Conservation (phyloP, 2,113 vertebrate genomes). For the Phaethornis superciliosus region DNA sequence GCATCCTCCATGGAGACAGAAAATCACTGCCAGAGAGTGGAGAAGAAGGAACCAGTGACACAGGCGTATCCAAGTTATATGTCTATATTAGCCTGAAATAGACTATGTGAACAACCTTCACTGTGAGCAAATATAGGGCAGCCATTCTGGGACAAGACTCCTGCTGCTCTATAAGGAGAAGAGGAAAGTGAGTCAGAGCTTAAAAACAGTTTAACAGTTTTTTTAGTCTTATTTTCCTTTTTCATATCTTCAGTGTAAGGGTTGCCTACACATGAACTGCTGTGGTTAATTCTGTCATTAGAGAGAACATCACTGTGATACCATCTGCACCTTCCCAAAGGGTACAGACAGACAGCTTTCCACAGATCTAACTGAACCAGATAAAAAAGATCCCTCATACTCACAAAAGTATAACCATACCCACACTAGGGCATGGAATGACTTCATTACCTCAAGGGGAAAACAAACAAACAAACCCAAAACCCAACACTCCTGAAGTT, state of each 20-base stretch:
- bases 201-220: constrained; percentile 40
- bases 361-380: background rate
- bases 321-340: background rate
- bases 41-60: background rate
- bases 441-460: background rate
- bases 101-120: constrained; percentile 42
- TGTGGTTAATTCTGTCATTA: background rate
- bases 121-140: constrained; percentile 46
- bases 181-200: constrained; percentile 49
- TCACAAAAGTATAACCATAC: background rate
- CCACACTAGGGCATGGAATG: background rate
- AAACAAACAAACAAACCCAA: background rate
- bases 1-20: background rate
- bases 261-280: constrained; percentile 33
- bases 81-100: constrained; percentile 26
- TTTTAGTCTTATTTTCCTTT: constrained; percentile 17
- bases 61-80: background rate
- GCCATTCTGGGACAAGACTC: constrained; percentile 50
- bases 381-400: background rate
- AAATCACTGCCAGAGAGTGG: background rate
- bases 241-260: constrained; percentile 5
- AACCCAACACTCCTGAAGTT: background rate
- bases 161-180: constrained; percentile 30
- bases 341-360: background rate
- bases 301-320: background rate